These are phyloP conservation scores for Camponotus pennsylvanicus DNA, from an alignment of 1,140 invertebrate genomes.

Conservation along the genomic window DNA sequence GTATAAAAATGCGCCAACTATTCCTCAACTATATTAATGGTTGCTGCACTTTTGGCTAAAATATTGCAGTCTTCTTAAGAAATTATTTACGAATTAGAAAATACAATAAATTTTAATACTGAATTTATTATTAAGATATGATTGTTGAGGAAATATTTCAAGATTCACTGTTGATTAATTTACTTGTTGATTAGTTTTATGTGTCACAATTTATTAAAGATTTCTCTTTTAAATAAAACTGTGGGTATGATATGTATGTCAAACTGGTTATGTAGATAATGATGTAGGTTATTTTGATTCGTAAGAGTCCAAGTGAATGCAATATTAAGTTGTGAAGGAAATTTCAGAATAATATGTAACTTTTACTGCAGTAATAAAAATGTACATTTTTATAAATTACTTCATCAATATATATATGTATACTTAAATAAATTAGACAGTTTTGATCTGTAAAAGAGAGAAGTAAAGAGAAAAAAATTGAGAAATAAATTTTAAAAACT, in stretches of 20 bases:
- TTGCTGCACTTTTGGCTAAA: neutral
- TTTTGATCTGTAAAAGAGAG: neutral
- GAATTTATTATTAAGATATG: neutral
- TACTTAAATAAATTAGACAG: neutral
- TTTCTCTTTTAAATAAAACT: neutral
- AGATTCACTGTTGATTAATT: neutral
- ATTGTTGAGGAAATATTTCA: neutral
- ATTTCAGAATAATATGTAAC: neutral
- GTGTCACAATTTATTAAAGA: neutral
- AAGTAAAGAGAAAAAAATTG: neutral
- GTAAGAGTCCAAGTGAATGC: neutral
- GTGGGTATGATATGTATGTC: neutral
- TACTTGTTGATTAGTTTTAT: neutral
- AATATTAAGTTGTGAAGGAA: neutral
- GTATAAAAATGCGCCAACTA: neutral
- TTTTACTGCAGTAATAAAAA: neutral
- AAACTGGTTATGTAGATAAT: constrained; percentile 7
- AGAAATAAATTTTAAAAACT: neutral
- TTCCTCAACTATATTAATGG: neutral
- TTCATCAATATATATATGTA: neutral
- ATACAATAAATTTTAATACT: neutral
- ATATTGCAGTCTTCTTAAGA: neutral
- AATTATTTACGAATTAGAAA: neutral
- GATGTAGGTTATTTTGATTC: neutral
- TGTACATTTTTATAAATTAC: neutral